Percentiles rank a stretch among this genome's conserved stretches.
These are phyloP conservation scores for Pomacea canaliculata DNA, from an alignment of 2,888 invertebrate genomes.

Conservation along the genomic window DNA sequence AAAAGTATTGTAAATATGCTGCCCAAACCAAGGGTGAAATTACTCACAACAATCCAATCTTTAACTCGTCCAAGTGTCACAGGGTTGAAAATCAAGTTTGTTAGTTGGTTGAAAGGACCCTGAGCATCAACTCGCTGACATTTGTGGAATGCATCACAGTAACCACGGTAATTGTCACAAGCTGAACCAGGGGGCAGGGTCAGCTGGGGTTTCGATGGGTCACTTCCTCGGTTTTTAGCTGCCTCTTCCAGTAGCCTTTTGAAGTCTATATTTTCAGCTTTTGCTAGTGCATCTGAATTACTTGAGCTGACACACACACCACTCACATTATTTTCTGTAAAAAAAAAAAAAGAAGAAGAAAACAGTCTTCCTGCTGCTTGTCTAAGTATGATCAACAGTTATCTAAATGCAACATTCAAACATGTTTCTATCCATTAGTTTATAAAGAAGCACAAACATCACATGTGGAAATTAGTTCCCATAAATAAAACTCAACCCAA, in stretches of 20 bases:
- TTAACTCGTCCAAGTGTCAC: conserved; percentile 26
- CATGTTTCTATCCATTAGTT: no score
- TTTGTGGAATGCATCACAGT: conserved; percentile 33
- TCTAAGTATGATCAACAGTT: background rate
- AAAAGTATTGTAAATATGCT: no score
- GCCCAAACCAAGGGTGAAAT: background rate
- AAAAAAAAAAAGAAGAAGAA: background rate
- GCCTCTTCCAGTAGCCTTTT: conserved; percentile 10
- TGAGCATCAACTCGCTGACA: conserved; percentile 33
- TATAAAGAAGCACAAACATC: no score
- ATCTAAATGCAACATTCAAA: no score
- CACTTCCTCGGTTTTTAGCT: background rate
- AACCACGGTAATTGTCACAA: conserved; percentile 34
- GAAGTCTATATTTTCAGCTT: conserved; percentile 10
- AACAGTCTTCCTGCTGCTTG: background rate
- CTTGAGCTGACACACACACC: conserved; percentile 32
- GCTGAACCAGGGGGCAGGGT: conserved; percentile 23
- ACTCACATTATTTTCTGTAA: conserved; percentile 18
- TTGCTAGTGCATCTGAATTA: conserved; percentile 9
- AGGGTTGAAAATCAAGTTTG: conserved; percentile 33
- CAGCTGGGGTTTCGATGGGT: no score
- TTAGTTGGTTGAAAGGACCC: conserved; percentile 35
- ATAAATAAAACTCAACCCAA: no score
- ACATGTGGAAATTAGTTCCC: no score
- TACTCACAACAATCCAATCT: conserved; percentile 29